Evolutionary conservation across 2,888 invertebrate species (phyloP).

Genomic region (Apodemia mormo): DNA sequence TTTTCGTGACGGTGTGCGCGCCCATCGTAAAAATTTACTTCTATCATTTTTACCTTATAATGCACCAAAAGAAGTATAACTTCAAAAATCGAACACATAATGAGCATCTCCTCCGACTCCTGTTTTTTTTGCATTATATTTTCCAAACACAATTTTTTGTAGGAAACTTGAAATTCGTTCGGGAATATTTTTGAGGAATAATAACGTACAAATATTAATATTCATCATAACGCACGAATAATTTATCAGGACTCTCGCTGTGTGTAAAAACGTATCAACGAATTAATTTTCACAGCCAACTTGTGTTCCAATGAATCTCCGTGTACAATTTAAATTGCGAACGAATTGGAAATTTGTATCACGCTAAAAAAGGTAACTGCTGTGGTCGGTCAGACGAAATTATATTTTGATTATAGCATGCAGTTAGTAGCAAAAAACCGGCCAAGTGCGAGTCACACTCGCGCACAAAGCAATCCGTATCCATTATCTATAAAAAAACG

Average conservation of each 20-base stretch:
- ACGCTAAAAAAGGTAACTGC: background rate
- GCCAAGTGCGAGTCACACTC: no score
- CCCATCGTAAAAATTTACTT: no score
- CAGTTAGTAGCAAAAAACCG: no score
- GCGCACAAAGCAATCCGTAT: no score
- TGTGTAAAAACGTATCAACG: background rate
- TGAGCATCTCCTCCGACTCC: background rate
- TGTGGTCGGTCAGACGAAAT: background rate
- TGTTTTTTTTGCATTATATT: background rate
- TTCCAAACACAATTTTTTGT: background rate
- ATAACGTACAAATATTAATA: background rate
- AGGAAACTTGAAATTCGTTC: background rate
- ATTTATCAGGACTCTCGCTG: background rate
- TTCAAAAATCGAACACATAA: no score
- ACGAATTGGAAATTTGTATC: slow-evolving; percentile 6
- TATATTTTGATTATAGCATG: background rate
- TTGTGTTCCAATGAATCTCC: background rate
- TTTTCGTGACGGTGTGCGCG: no score
- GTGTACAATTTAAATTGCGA: background rate
- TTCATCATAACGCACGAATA: slow-evolving; percentile 7
- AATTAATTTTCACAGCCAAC: background rate
- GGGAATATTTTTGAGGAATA: background rate
- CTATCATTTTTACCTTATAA: no score
- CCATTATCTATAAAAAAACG: no score
- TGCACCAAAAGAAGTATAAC: no score